Base-by-base conservation (phyloP, 1,140 invertebrate species). In the Tenebrio molitor region DNA sequence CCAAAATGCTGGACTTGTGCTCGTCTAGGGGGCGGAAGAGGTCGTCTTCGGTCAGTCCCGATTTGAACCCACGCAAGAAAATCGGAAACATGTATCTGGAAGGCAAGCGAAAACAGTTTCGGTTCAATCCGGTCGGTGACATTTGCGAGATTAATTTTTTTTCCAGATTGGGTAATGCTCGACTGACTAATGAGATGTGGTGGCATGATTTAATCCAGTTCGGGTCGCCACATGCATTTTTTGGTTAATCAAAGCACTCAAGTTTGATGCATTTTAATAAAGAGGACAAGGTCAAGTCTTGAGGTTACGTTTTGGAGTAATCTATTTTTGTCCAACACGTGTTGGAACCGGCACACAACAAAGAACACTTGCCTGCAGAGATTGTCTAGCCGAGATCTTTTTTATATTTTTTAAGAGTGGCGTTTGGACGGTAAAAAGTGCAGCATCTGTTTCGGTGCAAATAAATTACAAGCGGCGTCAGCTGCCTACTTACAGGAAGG, bases 11-110 rank as follows among this genome's bases (percentile, higher is more conserved):
- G 0, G 89, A 89, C 12, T 81, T 81, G 72, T 91, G 88, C 17
- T 84, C 84, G 7, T 84, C 81, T 7, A 89, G 82, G 8, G 88
- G 85, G 66, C 85, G 82, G 82, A 86, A 90, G n/a, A 91, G 78
- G 76, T 90, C 88, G 7, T 86, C 83, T 64, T 87, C 78, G 12
- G 85, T 86, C 8, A 90, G 76, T 50, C 87, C 85, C 25, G 84
- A 79, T 79, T 86, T 87, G 66, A 81, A 84, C 5, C 85, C 85
- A 70, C 83, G 85, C 58, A 79, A 84, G 75, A 88, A 87, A 72
- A 85, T 84, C 15, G 84, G 85, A 79, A 86, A 82, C 72, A 85
- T 83, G 76, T 84, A 85, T 70, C 85, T 86, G 75, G 19, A 81
- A 79, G 62, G 16, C 25, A 12, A 33, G 1, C 39, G 75, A 73